Percentiles rank a stretch among this genome's conserved stretches.
phyloP scores from a whole-genome alignment of 2,888 invertebrate genomes.

The Hypomecis atomaria region DNA sequence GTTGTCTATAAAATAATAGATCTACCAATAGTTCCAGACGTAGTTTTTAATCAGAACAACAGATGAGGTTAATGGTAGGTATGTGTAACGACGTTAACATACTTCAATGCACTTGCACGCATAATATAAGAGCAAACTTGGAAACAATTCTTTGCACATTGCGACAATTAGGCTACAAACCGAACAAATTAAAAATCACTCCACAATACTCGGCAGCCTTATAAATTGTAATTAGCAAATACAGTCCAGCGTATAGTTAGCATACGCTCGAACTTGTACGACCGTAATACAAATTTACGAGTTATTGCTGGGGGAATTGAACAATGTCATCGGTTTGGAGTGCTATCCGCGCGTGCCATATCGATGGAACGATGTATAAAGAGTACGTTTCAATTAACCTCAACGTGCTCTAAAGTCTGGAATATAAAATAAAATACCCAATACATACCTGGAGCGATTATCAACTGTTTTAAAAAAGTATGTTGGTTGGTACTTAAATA shows the following conservation, averaged over 20 bases:
- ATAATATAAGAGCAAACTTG: too few relatives aligned
- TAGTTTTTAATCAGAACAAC: too few relatives aligned
- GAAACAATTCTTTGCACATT: too few relatives aligned
- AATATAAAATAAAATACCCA: not conserved
- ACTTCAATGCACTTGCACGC: too few relatives aligned
- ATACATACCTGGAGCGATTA: too few relatives aligned
- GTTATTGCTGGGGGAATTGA: constrained; percentile 66
- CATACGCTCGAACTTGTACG: constrained; percentile 46
- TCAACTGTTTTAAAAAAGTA: too few relatives aligned
- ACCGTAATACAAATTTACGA: constrained; percentile 67
- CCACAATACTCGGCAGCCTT: constrained; percentile 14
- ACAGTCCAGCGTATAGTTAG: constrained; percentile 37
- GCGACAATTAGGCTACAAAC: too few relatives aligned
- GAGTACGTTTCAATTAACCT: not conserved
- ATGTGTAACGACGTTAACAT: too few relatives aligned
- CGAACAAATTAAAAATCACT: constrained; percentile 15
- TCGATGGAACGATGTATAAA: constrained; percentile 1
- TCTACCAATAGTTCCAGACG: too few relatives aligned
- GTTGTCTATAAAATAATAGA: too few relatives aligned
- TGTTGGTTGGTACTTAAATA: too few relatives aligned
- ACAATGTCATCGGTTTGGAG: constrained; percentile 55
- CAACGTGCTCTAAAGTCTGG: not conserved
- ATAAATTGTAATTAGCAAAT: constrained; percentile 21
- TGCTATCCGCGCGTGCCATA: constrained; percentile 41
- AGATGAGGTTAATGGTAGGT: too few relatives aligned